phyloP scores from a whole-genome alignment of 2,797 vertebrate genomes.

The Rhinatrema bivittatum region DNA sequence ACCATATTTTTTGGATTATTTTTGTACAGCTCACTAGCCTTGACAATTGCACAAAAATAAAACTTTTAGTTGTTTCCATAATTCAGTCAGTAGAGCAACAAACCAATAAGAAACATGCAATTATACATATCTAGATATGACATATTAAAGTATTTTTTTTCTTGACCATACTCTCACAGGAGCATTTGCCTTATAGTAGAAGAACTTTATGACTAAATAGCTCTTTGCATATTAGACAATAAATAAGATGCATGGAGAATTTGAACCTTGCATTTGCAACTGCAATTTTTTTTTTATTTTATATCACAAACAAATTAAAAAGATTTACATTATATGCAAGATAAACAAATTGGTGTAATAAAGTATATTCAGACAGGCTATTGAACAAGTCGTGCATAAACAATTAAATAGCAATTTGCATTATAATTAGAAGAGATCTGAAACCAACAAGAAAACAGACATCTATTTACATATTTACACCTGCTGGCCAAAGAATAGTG shows the following conservation, averaged over 20 bases:
- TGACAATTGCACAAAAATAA: slow-evolving; percentile 1
- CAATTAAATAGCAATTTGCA: too few relatives aligned
- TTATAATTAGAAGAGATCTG: too few relatives aligned
- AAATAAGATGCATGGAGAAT: slow-evolving; percentile 52
- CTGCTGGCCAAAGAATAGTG: too few relatives aligned
- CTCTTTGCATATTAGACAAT: slow-evolving; percentile 26
- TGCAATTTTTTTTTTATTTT: neutral
- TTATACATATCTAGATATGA: slow-evolving; percentile 19
- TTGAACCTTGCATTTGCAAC: slow-evolving; percentile 38
- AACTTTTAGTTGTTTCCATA: neutral
- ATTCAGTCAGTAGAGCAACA: slow-evolving; percentile 15
- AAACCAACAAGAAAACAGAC: too few relatives aligned
- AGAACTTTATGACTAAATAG: slow-evolving; percentile 31
- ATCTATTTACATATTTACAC: too few relatives aligned
- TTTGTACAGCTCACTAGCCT: neutral
- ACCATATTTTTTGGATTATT: neutral
- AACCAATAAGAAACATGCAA: slow-evolving; percentile 20
- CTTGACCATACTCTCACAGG: slow-evolving; percentile 33
- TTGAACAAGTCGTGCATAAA: too few relatives aligned
- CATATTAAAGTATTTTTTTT: slow-evolving; percentile 35
- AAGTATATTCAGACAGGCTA: too few relatives aligned
- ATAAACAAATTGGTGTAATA: too few relatives aligned
- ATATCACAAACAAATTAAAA: slow-evolving; percentile 5
- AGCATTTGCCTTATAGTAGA: slow-evolving; percentile 22
- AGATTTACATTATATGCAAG: neutral